Evolutionary conservation across 2,888 invertebrate genomes (phyloP).

Genomic region (Polylopha cassiicola): DNA sequence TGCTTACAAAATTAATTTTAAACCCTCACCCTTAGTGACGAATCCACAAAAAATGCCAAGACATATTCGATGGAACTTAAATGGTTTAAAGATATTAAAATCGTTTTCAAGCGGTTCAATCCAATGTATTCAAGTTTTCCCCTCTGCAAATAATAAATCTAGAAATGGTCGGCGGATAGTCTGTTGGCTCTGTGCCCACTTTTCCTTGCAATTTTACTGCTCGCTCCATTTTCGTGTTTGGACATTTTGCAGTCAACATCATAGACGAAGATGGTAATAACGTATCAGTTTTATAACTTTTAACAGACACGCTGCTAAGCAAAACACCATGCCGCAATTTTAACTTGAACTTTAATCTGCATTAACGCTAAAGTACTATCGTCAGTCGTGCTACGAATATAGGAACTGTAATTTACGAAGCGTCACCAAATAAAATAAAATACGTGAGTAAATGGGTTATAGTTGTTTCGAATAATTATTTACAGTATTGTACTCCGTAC

Average conservation of each 20-base stretch:
- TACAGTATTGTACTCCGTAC: too few relatives aligned
- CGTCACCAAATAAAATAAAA: too few relatives aligned
- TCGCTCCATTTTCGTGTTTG: slow-evolving; percentile 45
- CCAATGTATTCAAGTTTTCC: slow-evolving; percentile 35
- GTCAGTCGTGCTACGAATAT: too few relatives aligned
- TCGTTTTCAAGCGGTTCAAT: slow-evolving; percentile 15
- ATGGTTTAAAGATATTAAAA: slow-evolving; percentile 11
- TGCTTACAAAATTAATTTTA: slow-evolving; percentile 48
- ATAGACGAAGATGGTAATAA: slow-evolving; percentile 63
- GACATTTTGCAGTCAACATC: slow-evolving; percentile 56
- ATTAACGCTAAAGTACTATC: too few relatives aligned
- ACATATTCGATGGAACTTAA: slow-evolving; percentile 8
- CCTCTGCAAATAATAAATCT: slow-evolving; percentile 55
- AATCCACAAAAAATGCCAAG: slow-evolving; percentile 34
- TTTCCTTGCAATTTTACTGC: slow-evolving; percentile 64
- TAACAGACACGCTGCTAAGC: too few relatives aligned
- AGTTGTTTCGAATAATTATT: too few relatives aligned
- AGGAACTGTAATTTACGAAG: too few relatives aligned
- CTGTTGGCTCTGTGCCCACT: slow-evolving; percentile 57
- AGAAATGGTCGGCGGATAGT: slow-evolving; percentile 37
- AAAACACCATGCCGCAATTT: too few relatives aligned
- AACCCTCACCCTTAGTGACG: slow-evolving; percentile 36
- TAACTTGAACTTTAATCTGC: too few relatives aligned
- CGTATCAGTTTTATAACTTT: slow-evolving; percentile 54
- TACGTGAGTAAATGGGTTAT: too few relatives aligned